These are phyloP conservation scores for Neoniphon sammara DNA, from an alignment of 2,797 vertebrate species.

Conservation along the genomic window DNA sequence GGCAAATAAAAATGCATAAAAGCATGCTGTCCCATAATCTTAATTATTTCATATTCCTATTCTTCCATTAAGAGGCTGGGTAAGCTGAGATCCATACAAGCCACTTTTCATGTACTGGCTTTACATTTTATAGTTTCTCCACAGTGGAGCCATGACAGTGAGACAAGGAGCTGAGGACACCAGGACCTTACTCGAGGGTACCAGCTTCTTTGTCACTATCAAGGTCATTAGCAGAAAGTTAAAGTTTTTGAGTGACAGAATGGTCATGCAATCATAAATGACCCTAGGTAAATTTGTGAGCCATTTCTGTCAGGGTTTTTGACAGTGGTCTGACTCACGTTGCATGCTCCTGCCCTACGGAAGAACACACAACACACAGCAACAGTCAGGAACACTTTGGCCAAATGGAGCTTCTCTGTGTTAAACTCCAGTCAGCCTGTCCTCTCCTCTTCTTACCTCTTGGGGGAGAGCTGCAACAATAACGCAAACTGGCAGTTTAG, in stretches of 20 bases:
- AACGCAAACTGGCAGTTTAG: slow-evolving; percentile 75
- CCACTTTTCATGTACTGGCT: not conserved
- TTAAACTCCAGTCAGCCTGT: slow-evolving; percentile 59
- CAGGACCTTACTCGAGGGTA: slow-evolving; percentile 14
- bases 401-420: slow-evolving; percentile 53
- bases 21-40: too few relatives aligned
- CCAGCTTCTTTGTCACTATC: slow-evolving; percentile 20
- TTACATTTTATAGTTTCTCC: not conserved
- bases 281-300: slow-evolving; percentile 53
- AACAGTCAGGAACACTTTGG: slow-evolving; percentile 69
- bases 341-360: slow-evolving; percentile 65
- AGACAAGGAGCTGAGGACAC: not conserved
- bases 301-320: slow-evolving; percentile 50
- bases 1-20: too few relatives aligned
- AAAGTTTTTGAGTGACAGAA: slow-evolving; percentile 36
- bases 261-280: slow-evolving; percentile 62
- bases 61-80: not conserved
- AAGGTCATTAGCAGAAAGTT: slow-evolving; percentile 48
- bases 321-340: slow-evolving; percentile 68
- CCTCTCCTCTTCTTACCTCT: slow-evolving; percentile 59
- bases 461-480: slow-evolving; percentile 56
- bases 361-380: slow-evolving; percentile 29
- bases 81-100: too few relatives aligned
- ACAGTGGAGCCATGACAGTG: not conserved
- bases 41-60: not conserved